Evolutionary conservation across 2,888 invertebrate genomes (phyloP), one percentile per base, ranked within the genome.

Genomic region (Labia minor): DNA sequence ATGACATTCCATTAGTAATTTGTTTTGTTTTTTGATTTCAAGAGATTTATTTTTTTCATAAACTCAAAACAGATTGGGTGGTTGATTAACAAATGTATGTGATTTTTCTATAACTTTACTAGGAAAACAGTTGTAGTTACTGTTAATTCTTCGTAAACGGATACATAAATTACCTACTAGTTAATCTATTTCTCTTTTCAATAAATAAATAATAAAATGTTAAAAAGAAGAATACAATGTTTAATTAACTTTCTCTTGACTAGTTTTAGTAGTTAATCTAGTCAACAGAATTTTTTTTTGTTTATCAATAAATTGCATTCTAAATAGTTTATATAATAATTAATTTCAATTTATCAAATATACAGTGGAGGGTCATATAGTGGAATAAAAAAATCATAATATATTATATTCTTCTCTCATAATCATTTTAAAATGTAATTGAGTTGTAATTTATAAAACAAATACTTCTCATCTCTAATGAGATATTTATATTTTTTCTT

Each of bases 1-100:
- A 49, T 49, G 49, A 49, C 49, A 49, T 49, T 49, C 49, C 49
- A 49, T 49, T 49, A 49, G 49, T 49, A 49, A n/a, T 49, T 49
- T 49, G 2, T 8, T 8, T 8, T 33, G 11, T 33, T 33, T 8
- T 33, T 33, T 33, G 33, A 33, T 33, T 33, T 33, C 33, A n/a
- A n/a, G n/a, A n/a, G n/a, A n/a, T n/a, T n/a, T n/a, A n/a, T n/a
- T n/a, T 33, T 33, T 8, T 33, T 33, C 6, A 33, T 33, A 33
- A 33, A 33, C n/a, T n/a, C n/a, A n/a, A n/a, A n/a, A n/a, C n/a
- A n/a, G n/a, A n/a, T n/a, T n/a, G n/a, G n/a, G n/a, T n/a, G n/a
- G n/a, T 26, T 8, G 49, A 4, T 49, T 49, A 49, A 49, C 16
- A 16, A 10, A 49, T 10, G 49, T 8, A 49, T 16, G 49, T 49